Evolutionary conservation across 2,113 vertebrate genomes (phyloP).

Genomic region (Suncus etruscus): DNA sequence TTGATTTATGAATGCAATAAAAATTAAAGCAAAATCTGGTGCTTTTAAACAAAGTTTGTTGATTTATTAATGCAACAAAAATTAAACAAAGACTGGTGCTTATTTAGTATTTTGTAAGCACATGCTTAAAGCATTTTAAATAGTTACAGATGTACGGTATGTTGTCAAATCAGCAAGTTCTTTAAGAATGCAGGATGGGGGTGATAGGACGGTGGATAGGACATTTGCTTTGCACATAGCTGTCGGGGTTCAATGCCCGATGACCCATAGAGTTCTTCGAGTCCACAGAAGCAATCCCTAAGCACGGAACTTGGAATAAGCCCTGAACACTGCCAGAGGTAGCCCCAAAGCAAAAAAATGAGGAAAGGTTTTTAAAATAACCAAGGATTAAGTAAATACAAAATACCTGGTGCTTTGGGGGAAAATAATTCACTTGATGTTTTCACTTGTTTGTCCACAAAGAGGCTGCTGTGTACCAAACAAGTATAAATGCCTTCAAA

Average conservation of each 20-base stretch:
- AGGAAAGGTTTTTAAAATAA: background rate
- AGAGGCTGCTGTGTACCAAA: background rate
- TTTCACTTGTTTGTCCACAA: background rate
- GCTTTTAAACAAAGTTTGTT: background rate
- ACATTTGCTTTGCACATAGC: no score
- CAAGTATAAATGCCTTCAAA: background rate
- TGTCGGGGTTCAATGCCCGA: no score
- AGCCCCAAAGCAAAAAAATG: no score
- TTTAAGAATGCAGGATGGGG: no score
- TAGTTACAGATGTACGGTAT: no score
- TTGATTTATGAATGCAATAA: conserved; percentile 21
- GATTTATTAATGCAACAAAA: conserved; percentile 37
- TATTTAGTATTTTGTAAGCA: conserved; percentile 2
- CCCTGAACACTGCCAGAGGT: no score
- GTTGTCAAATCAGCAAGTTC: no score
- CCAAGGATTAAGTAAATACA: background rate
- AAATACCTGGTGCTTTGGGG: background rate
- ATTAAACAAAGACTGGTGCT: background rate
- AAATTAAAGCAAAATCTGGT: conserved; percentile 28
- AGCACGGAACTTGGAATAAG: no score
- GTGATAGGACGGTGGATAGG: no score
- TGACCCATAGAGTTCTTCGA: no score
- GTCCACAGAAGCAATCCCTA: no score
- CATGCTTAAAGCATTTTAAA: conserved; percentile 25
- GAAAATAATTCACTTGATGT: background rate